Evolutionary conservation across 2,888 invertebrate genomes (phyloP).

Genomic region (Cinara cedri): DNA sequence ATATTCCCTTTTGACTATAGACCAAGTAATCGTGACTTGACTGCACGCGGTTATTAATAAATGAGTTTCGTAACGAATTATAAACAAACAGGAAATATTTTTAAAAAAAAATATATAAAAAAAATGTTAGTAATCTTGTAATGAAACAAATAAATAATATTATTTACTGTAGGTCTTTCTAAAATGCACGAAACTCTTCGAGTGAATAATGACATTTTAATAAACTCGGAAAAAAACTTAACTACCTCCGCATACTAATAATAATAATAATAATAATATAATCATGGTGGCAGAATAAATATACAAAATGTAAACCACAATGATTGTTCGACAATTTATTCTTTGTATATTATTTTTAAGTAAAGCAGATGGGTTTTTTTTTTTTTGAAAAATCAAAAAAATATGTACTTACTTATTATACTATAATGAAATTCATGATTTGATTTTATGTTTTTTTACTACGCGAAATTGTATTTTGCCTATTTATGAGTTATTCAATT

Average conservation of each 20-base stretch:
- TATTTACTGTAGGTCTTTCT: slow-evolving; percentile 20
- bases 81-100: neutral
- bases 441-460: too few relatives aligned
- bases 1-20: too few relatives aligned
- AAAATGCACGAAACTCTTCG: slow-evolving; percentile 8
- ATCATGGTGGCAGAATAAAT: too few relatives aligned
- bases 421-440: too few relatives aligned
- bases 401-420: too few relatives aligned
- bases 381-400: too few relatives aligned
- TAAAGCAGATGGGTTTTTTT: too few relatives aligned
- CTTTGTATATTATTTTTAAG: too few relatives aligned
- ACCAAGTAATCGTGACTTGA: neutral
- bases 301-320: too few relatives aligned
- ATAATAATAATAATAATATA: slow-evolving; percentile 6
- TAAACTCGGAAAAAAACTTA: neutral
- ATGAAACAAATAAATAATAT: slow-evolving; percentile 31
- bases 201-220: slow-evolving; percentile 39
- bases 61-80: neutral
- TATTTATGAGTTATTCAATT: too few relatives aligned
- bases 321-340: too few relatives aligned
- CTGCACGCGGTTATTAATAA: neutral
- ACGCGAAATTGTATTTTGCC: too few relatives aligned
- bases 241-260: neutral
- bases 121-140: slow-evolving; percentile 16
- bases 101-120: neutral